phyloP scores from a whole-genome alignment of 2,888 invertebrate species.

The Ethmia dodecea region DNA sequence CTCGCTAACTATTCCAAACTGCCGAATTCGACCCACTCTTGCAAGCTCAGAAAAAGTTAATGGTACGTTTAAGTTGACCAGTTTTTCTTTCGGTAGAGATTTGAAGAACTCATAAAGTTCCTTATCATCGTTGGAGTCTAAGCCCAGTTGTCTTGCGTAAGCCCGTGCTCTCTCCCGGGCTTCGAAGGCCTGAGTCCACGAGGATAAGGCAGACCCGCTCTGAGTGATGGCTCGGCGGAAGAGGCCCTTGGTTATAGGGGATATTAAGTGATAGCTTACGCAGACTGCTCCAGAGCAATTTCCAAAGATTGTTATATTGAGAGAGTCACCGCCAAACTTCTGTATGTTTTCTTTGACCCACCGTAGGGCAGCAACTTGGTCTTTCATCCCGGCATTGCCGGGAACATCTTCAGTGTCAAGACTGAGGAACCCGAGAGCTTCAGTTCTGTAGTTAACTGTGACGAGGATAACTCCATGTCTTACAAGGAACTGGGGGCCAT shows the following conservation, averaged over 20 bases:
- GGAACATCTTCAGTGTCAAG: constrained; percentile 19
- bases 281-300: constrained; percentile 19
- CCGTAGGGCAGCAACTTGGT: constrained; percentile 19
- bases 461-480: constrained; percentile 18
- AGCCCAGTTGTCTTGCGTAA: constrained; percentile 10
- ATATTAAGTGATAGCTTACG: constrained; percentile 6
- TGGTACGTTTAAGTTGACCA: neutral
- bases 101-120: constrained; percentile 12
- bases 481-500: constrained; percentile 14
- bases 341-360: constrained; percentile 21
- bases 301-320: constrained; percentile 18
- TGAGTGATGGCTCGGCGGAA: constrained; percentile 19
- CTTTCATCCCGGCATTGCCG: constrained; percentile 22
- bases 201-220: constrained; percentile 14
- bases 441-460: constrained; percentile 21
- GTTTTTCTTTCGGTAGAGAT: constrained; percentile 1
- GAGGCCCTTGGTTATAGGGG: constrained; percentile 10
- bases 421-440: constrained; percentile 19
- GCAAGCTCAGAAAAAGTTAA: neutral
- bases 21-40: neutral
- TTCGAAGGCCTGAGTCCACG: constrained; percentile 13
- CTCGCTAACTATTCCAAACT: constrained; percentile 20
- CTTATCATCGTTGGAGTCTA: constrained; percentile 1
- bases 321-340: constrained; percentile 19
- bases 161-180: constrained; percentile 14